Base-by-base conservation (phyloP, 1,140 invertebrate genomes). In the Anagrus nilaparvatae region DNA sequence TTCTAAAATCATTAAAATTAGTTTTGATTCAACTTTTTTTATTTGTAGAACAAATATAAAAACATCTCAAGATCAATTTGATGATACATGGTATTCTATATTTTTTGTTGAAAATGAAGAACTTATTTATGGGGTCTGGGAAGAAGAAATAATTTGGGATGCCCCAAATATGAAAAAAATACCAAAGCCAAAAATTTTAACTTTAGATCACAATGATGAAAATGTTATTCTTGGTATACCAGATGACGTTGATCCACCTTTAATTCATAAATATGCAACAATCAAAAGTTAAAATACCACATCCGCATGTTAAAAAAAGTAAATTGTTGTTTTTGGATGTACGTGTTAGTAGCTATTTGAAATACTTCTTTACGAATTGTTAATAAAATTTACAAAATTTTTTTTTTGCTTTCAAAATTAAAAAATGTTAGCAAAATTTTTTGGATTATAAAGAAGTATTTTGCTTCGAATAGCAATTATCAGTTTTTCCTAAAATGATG, bases 101-200 rank as follows among this genome's bases (percentile, higher is more conserved):
- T 97, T 97, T 58, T 93, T 93, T 0, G 92, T 97, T 3, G 94
- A 97, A 68, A 97, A 97, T 61, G 89, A 95, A 57, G 92, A 96
- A 58, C 62, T 98, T 2, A 87, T 96, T 1, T 94, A 95, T 60
- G 85, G 87, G 6, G 73, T 79, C n/a, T 98, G 95, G 95, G 94
- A 97, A 62, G 85, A 97, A 48, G 88, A 97, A 56, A 85, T 97
- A 1, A 97, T 98, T 56, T 97, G 93, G 92, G 92, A 97, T 71
- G 79, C 87, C 1, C 81, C 92, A 58, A 78, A 80, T 49, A 92
- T 97, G 87, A 72, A 69, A 4, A 78, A 77, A 44, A 78, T 97
- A 50, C 92, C 92, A 1, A 87, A 92, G 61, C 96, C 96, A 2
- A 90, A 90, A 53, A 86, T 98, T 28, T 68, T 99, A 3, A 95